A percentile compares a stretch with the other conserved stretches of the same genome.
phyloP scores from a whole-genome alignment of 2,113 vertebrate genomes.

The Gopherus evgoodei region DNA sequence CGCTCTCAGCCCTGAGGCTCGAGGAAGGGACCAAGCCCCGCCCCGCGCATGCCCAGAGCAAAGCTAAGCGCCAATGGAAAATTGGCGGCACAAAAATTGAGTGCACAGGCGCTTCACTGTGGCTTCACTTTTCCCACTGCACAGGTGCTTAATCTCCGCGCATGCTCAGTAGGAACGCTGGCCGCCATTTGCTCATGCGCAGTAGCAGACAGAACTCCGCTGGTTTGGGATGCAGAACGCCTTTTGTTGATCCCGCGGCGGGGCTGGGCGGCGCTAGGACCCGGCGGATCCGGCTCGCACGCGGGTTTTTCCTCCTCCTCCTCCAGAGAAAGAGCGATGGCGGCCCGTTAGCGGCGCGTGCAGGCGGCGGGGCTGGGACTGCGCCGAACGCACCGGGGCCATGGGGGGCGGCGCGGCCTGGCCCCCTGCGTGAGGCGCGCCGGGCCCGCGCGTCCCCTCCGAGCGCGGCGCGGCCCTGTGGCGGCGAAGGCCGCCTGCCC shows the following conservation, averaged over 20 bases:
- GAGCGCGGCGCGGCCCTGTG: background rate
- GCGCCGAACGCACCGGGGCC: background rate
- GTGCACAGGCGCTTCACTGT: background rate
- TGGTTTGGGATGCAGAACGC: background rate
- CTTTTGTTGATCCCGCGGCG: background rate
- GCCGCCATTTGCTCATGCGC: background rate
- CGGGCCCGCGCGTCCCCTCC: background rate
- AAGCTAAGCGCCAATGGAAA: background rate
- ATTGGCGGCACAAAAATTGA: background rate
- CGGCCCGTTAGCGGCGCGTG: background rate
- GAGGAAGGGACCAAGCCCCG: too few relatives aligned
- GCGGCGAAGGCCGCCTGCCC: background rate
- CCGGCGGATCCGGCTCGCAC: background rate
- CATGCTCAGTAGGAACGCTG: background rate
- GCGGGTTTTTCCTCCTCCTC: background rate
- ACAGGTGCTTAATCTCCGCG: background rate
- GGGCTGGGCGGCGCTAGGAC: background rate
- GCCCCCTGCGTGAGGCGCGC: background rate
- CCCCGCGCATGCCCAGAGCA: background rate
- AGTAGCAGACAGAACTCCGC: background rate
- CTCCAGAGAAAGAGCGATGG: background rate
- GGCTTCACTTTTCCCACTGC: fast-evolving
- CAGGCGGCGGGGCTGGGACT: background rate
- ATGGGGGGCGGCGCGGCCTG: background rate
- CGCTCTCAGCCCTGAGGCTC: background rate